A percentile compares a stretch with the other conserved stretches of the same genome.
Evolutionary conservation across 2,113 vertebrate species (phyloP).

Genomic region (Cynocephalus volans): DNA sequence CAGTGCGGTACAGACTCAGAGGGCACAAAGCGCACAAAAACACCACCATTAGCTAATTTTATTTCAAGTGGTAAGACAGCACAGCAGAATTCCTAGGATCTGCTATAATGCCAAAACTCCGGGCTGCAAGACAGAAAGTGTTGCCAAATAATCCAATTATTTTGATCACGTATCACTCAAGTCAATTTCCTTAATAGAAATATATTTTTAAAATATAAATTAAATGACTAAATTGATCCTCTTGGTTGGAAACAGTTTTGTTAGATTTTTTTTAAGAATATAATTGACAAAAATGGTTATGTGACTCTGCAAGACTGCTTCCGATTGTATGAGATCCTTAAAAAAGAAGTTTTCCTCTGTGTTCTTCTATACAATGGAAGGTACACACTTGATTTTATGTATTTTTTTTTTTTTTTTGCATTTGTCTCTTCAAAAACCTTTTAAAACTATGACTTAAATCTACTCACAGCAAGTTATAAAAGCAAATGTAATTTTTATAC

Average conservation of each 20-base stretch:
- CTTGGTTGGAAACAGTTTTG: background rate
- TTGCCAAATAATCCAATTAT: background rate
- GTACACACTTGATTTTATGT: background rate
- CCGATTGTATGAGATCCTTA: background rate
- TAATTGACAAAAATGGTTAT: background rate
- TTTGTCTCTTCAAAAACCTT: slow-evolving; percentile 7
- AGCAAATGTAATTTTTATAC: background rate
- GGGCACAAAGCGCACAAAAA: no score
- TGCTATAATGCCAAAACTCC: slow-evolving; percentile 18
- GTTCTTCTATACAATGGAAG: background rate
- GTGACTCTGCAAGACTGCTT: background rate
- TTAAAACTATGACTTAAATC: background rate
- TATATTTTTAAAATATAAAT: slow-evolving; percentile 6
- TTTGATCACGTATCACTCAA: slow-evolving; percentile 21
- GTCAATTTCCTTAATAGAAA: slow-evolving; percentile 7
- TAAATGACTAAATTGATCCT: slow-evolving; percentile 24
- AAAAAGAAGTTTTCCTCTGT: background rate
- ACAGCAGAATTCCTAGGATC: background rate
- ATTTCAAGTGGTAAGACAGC: background rate
- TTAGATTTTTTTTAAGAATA: slow-evolving; percentile 16
- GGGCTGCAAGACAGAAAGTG: background rate
- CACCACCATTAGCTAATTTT: background rate
- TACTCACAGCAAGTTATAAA: background rate
- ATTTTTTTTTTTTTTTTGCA: background rate
- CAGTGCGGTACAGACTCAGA: slow-evolving; percentile 84